phyloP scores from a whole-genome alignment of 2,113 vertebrate genomes.

The Oxyura jamaicensis region DNA sequence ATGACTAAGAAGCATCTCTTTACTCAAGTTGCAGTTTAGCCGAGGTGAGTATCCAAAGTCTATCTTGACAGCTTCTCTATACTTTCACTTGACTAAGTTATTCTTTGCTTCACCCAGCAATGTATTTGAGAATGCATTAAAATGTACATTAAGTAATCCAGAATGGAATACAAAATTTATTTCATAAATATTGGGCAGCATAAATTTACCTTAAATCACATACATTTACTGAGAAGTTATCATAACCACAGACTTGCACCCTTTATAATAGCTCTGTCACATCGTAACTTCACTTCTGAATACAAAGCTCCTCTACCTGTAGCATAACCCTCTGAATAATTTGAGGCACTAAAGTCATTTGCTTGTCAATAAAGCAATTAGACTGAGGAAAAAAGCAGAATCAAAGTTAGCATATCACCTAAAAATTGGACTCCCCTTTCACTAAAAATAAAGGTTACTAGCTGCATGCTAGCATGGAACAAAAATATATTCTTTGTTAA shows the following conservation, averaged over 20 bases:
- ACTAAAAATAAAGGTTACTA: background rate
- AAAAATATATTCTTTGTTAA: background rate
- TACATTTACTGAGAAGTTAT: background rate
- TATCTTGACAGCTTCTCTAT: background rate
- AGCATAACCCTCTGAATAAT: background rate
- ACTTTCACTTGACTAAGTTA: background rate
- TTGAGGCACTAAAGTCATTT: background rate
- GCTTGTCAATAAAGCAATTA: background rate
- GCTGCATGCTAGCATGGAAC: background rate
- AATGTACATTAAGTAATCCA: background rate
- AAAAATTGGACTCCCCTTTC: background rate
- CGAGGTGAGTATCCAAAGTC: background rate
- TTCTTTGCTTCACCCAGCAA: background rate
- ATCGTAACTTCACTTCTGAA: background rate
- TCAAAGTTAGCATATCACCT: background rate
- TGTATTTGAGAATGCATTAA: background rate
- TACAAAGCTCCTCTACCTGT: background rate
- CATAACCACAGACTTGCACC: background rate
- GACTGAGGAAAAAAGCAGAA: fast-evolving
- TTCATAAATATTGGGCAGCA: background rate
- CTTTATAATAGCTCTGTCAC: background rate
- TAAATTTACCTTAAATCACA: background rate
- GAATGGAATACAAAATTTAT: background rate
- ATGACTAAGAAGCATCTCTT: background rate
- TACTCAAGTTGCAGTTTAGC: background rate